phyloP scores from a whole-genome alignment of 2,888 invertebrate genomes.

The Eumacrocentrus americanus region DNA sequence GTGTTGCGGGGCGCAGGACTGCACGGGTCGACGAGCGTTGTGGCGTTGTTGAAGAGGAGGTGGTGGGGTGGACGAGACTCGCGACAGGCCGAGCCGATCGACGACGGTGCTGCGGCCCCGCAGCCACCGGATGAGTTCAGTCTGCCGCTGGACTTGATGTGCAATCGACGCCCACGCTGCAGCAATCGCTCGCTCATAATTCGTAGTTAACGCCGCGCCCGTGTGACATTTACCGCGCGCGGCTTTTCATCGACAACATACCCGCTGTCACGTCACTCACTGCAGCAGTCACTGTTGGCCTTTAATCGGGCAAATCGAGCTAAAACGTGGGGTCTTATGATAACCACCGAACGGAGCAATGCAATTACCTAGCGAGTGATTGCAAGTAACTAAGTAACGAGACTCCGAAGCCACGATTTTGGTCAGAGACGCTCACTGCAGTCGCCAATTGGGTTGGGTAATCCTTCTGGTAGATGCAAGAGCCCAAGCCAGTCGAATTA shows the following conservation, averaged over 20 bases:
- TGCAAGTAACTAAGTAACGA: no score
- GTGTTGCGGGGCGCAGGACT: constrained; percentile 25
- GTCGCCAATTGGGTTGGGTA: neutral
- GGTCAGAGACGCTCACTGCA: no score
- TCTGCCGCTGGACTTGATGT: constrained; percentile 53
- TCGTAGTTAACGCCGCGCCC: constrained; percentile 3
- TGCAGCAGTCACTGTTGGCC: neutral
- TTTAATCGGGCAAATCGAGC: no score
- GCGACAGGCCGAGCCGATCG: constrained; percentile 27
- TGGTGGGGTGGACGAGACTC: constrained; percentile 17
- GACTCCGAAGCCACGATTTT: no score
- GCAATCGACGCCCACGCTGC: constrained; percentile 32
- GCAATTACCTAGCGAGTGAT: no score
- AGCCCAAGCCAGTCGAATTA: neutral
- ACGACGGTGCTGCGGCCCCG: constrained; percentile 52
- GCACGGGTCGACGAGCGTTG: constrained; percentile 25
- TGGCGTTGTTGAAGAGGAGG: constrained; percentile 17
- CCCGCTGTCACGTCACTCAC: neutral
- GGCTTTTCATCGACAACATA: constrained; percentile 6
- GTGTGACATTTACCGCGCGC: constrained; percentile 12
- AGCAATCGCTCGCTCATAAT: neutral
- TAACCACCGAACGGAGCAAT: no score
- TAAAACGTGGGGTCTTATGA: no score
- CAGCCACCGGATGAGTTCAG: constrained; percentile 57
- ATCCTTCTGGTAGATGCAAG: neutral